Conservation (phyloP, 2,888 invertebrate genomes). For the Bhutanitis thaidina region DNA sequence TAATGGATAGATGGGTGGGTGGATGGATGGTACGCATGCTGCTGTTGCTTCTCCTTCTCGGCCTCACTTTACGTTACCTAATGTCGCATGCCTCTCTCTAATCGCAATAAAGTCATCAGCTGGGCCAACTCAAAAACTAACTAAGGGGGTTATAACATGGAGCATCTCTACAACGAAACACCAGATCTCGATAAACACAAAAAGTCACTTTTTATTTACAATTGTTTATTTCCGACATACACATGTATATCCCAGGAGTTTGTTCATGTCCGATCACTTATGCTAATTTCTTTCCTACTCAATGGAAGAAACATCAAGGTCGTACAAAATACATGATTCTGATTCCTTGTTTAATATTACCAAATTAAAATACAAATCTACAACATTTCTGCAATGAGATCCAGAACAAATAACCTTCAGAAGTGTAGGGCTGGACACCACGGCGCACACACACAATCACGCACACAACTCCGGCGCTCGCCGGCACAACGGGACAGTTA, state of each 20-base stretch:
- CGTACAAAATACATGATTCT: conserved; percentile 77
- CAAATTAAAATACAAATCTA: conserved; percentile 68
- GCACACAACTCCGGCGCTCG: conserved; percentile 27
- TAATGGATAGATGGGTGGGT: too few species aligned
- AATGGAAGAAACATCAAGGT: conserved; percentile 69
- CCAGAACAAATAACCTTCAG: conserved; percentile 53
- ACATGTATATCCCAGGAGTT: conserved; percentile 70
- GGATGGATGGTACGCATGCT: too few species aligned
- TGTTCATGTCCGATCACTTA: conserved; percentile 77
- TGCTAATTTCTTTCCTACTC: conserved; percentile 68
- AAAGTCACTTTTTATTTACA: conserved; percentile 76
- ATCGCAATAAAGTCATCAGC: too few species aligned
- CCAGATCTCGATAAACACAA: conserved; percentile 39
- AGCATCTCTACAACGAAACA: not conserved
- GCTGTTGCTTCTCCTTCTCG: too few species aligned
- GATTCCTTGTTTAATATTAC: conserved; percentile 56
- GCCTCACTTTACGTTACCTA: too few species aligned
- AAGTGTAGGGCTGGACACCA: conserved; percentile 32
- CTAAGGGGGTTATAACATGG: not conserved
- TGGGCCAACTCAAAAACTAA: too few species aligned
- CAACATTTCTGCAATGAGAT: conserved; percentile 73
- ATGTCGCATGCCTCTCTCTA: too few species aligned
- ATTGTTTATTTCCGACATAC: conserved; percentile 73
- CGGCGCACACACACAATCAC: conserved; percentile 25
- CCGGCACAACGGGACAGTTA: conserved; percentile 34